A percentile compares a stretch with the other conserved stretches of the same genome.
Conservation (phyloP, 2,797 vertebrate genomes). For the Cryptoprocta ferox region DNA sequence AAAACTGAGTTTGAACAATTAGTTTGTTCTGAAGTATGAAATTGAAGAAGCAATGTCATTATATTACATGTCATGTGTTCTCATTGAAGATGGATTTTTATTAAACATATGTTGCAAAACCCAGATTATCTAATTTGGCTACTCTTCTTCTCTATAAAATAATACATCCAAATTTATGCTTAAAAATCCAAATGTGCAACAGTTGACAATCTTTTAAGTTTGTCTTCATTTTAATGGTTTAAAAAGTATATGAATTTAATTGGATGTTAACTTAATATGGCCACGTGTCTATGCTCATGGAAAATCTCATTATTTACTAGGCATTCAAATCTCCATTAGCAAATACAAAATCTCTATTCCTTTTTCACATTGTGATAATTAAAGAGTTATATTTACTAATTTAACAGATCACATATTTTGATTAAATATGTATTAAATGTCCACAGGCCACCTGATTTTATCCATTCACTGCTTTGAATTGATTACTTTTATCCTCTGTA, state of each 20-base stretch:
- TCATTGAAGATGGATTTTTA: not conserved
- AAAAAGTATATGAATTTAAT: not conserved
- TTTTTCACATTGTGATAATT: not conserved
- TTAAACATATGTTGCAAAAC: not conserved
- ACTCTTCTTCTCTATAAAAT: not conserved
- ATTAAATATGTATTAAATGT: not conserved
- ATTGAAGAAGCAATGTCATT: not conserved
- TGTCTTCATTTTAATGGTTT: not conserved
- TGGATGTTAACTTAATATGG: not conserved
- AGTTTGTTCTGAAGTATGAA: not conserved
- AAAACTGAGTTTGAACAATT: not conserved
- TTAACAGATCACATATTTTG: not conserved
- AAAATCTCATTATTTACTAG: not conserved
- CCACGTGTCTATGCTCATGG: not conserved
- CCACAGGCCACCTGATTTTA: not conserved
- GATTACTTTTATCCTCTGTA: not conserved
- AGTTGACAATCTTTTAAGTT: not conserved
- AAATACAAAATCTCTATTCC: not conserved
- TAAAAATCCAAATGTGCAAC: not conserved
- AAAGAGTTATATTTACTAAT: not conserved
- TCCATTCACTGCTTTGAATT: not conserved
- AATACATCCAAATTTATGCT: not conserved
- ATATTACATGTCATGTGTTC: not conserved
- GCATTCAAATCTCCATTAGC: not conserved
- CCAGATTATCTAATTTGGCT: not conserved